Conservation (phyloP, 1,140 invertebrate genomes). For the Vanessa tameamea region DNA sequence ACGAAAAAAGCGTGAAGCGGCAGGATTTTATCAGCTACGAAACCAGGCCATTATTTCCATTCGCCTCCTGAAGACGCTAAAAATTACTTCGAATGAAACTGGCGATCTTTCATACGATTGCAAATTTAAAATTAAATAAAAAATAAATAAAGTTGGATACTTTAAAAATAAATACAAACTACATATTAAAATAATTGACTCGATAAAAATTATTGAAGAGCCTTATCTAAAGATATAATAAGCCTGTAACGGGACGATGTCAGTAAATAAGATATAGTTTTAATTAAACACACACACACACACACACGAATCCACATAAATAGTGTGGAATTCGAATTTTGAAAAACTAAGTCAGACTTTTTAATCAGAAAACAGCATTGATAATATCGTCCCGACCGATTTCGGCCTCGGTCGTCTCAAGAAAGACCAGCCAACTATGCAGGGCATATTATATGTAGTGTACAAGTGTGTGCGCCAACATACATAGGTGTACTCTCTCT, state of each 20-base stretch:
- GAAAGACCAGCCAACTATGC: too few relatives aligned
- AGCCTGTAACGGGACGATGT: background rate
- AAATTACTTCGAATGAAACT: conserved; percentile 25
- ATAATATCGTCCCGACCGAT: too few relatives aligned
- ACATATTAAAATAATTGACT: background rate
- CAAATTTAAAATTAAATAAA: conserved; percentile 19
- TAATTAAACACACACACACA: too few relatives aligned
- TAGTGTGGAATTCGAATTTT: too few relatives aligned
- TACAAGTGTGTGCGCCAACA: too few relatives aligned
- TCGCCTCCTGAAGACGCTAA: conserved; percentile 46
- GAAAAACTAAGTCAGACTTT: too few relatives aligned
- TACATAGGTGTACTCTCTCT: too few relatives aligned
- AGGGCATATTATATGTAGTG: too few relatives aligned
- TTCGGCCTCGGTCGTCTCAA: too few relatives aligned
- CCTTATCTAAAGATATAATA: background rate
- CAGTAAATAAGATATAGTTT: background rate
- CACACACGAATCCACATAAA: too few relatives aligned
- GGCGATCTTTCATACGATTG: conserved; percentile 27
- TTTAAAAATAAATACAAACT: background rate
- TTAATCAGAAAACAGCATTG: too few relatives aligned
- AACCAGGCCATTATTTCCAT: conserved; percentile 59
- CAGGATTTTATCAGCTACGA: conserved; percentile 59
- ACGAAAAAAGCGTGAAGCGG: conserved; percentile 41
- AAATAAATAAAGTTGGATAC: conserved; percentile 1
- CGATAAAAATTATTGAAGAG: background rate